These are phyloP conservation scores for Pao palembangensis DNA, from an alignment of 2,113 vertebrate genomes.

Conservation along the genomic window DNA sequence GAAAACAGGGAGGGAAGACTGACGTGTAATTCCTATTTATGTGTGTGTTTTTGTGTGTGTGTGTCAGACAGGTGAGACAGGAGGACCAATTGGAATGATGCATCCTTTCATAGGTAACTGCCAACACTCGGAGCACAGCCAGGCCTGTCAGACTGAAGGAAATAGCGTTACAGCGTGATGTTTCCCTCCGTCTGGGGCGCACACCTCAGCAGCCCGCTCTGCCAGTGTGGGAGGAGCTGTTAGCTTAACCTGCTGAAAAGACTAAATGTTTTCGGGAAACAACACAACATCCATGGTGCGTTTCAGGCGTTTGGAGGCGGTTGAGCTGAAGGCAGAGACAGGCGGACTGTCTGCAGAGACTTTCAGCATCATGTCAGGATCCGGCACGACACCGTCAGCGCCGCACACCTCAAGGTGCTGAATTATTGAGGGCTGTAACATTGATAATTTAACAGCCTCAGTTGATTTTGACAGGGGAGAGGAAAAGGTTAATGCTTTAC, in stretches of 20 bases:
- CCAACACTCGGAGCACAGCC: slow-evolving; percentile 48
- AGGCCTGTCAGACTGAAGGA: slow-evolving; percentile 65
- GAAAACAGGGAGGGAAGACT: slow-evolving; percentile 27
- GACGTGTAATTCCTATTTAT: slow-evolving; percentile 49
- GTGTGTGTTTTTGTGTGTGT: background rate
- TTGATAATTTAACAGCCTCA: slow-evolving; percentile 48
- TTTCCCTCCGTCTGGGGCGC: slow-evolving; percentile 51
- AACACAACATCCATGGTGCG: slow-evolving; percentile 13
- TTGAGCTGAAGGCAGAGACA: slow-evolving; percentile 10
- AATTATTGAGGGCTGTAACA: slow-evolving; percentile 56
- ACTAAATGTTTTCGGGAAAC: background rate
- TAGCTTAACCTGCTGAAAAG: slow-evolving; percentile 23
- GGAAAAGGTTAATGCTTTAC: background rate
- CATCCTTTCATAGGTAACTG: slow-evolving; percentile 61
- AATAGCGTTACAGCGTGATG: slow-evolving; percentile 54
- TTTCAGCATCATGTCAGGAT: slow-evolving; percentile 41
- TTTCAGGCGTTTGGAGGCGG: slow-evolving; percentile 40
- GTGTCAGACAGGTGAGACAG: slow-evolving; percentile 33
- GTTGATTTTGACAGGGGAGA: slow-evolving; percentile 40
- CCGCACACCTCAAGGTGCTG: slow-evolving; percentile 32
- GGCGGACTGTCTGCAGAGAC: slow-evolving; percentile 21
- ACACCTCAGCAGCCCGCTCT: slow-evolving; percentile 31
- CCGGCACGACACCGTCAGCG: slow-evolving; percentile 44
- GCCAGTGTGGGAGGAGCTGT: slow-evolving; percentile 12
- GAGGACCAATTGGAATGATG: slow-evolving; percentile 65